These are phyloP conservation scores for Oscheius sp. DNA, from an alignment of 2,888 invertebrate genomes.

Conservation along the genomic window DNA sequence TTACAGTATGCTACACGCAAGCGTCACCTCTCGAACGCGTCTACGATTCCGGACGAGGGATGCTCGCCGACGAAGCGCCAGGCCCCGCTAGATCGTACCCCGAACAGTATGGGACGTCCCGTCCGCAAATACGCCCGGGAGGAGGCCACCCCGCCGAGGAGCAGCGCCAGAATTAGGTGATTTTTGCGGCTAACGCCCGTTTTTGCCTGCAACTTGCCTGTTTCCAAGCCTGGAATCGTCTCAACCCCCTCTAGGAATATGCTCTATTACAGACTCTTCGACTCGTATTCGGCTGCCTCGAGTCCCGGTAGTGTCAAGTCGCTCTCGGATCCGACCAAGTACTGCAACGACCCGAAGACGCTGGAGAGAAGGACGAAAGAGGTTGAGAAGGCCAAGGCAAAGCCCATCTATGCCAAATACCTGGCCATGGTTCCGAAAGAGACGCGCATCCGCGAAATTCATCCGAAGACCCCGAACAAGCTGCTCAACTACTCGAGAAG, in stretches of 20 bases:
- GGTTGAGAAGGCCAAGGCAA: slow-evolving; percentile 67
- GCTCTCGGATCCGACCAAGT: slow-evolving; percentile 35
- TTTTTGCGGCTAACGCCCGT: background rate
- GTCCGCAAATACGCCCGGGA: slow-evolving; percentile 38
- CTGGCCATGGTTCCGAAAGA: slow-evolving; percentile 54
- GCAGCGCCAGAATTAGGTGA: slow-evolving; percentile 21
- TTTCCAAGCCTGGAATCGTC: background rate
- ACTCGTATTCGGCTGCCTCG: slow-evolving; percentile 5
- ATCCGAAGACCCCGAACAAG: slow-evolving; percentile 92
- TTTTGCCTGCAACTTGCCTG: background rate
- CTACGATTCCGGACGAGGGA: slow-evolving; percentile 48
- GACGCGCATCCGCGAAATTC: slow-evolving; percentile 73
- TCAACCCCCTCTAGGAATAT: background rate
- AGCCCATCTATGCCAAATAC: slow-evolving; percentile 65
- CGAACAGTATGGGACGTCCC: slow-evolving; percentile 46
- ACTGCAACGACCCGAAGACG: slow-evolving; percentile 64
- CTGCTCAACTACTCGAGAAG: slow-evolving; percentile 87
- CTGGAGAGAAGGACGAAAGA: slow-evolving; percentile 64
- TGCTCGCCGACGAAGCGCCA: slow-evolving; percentile 53
- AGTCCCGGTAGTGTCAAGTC: slow-evolving; percentile 7
- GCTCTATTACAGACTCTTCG: slow-evolving; percentile 30
- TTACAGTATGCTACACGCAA: slow-evolving; percentile 46
- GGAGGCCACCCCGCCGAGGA: slow-evolving; percentile 15
- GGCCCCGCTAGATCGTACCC: slow-evolving; percentile 4
- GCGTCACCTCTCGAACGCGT: slow-evolving; percentile 60